phyloP scores from a whole-genome alignment of 2,113 vertebrate species.

The Mirza zaza region DNA sequence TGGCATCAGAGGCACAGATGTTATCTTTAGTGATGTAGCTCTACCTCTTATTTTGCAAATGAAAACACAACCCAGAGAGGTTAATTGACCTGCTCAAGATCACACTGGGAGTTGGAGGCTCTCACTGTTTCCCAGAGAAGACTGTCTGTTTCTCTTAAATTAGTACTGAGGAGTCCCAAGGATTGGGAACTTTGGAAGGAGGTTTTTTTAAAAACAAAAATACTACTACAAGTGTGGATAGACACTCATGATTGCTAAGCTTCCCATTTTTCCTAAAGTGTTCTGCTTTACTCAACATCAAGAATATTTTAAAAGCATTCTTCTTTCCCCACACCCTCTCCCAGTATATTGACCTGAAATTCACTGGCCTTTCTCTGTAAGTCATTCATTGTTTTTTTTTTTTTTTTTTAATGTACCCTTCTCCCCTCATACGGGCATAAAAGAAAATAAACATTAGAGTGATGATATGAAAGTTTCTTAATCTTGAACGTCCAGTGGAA shows the following conservation, averaged over 20 bases:
- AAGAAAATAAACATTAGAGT: not conserved
- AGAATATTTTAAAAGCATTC: slow-evolving; percentile 25
- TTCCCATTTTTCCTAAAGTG: not conserved
- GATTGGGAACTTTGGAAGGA: not conserved
- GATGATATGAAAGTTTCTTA: not conserved
- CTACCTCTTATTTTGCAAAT: slow-evolving; percentile 51
- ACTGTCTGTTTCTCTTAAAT: not conserved
- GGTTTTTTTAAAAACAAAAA: not conserved
- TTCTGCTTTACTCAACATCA: slow-evolving; percentile 37
- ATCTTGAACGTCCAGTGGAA: slow-evolving; percentile 6
- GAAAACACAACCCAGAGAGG: slow-evolving; percentile 43
- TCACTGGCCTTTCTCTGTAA: not conserved
- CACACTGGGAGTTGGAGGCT: not conserved
- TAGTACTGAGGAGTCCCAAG: not conserved
- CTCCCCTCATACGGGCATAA: not conserved
- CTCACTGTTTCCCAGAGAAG: not conserved
- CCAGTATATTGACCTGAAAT: not conserved
- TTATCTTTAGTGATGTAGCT: slow-evolving; percentile 6
- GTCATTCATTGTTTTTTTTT: not conserved
- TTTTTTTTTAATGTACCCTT: not conserved
- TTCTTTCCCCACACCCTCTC: not conserved
- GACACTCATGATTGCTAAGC: not conserved
- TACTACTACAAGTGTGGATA: not conserved
- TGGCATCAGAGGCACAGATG: slow-evolving; percentile 31
- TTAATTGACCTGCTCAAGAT: slow-evolving; percentile 50